Evolutionary conservation across 1,140 invertebrate genomes (phyloP).

Genomic region (Drosophila cardini): DNA sequence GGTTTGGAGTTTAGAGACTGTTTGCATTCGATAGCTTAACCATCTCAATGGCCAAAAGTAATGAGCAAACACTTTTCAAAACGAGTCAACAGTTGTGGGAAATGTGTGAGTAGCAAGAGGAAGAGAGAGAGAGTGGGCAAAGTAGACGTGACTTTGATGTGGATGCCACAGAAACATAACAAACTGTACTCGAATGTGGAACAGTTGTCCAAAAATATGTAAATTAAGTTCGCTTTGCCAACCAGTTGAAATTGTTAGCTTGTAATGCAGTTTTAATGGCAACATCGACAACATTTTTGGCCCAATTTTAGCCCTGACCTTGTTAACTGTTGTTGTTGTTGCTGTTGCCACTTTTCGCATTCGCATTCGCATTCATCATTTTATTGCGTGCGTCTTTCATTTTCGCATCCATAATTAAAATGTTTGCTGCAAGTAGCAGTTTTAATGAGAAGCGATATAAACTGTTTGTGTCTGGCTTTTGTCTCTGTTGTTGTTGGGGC

Average conservation of each 20-base stretch:
- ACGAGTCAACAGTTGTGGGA: conserved; percentile 34
- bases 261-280: conserved; percentile 47
- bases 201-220: conserved; percentile 58
- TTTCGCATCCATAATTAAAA: conserved; percentile 74
- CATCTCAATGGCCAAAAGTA: conserved; percentile 53
- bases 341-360: conserved; percentile 22
- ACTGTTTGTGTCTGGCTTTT: conserved; percentile 21
- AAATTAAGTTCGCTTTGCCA: conserved; percentile 12
- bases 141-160: conserved; percentile 65
- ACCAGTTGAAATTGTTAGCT: conserved; percentile 25
- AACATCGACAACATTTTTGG: conserved; percentile 31
- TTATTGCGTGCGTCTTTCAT: conserved; percentile 51
- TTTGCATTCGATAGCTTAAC: conserved; percentile 45
- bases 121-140: not conserved
- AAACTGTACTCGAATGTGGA: conserved; percentile 41
- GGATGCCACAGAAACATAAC: conserved; percentile 42
- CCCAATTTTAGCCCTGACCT: conserved; percentile 64
- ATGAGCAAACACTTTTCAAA: conserved; percentile 52
- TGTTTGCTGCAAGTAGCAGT: conserved; percentile 67
- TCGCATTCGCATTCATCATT: conserved; percentile 25
- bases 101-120: conserved; percentile 60
- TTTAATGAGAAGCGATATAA: conserved; percentile 61
- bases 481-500: not conserved
- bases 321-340: conserved; percentile 44
- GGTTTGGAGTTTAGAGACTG: not conserved